These are phyloP conservation scores for Thymallus thymallus DNA, from an alignment of 2,113 vertebrate species.

Conservation along the genomic window DNA sequence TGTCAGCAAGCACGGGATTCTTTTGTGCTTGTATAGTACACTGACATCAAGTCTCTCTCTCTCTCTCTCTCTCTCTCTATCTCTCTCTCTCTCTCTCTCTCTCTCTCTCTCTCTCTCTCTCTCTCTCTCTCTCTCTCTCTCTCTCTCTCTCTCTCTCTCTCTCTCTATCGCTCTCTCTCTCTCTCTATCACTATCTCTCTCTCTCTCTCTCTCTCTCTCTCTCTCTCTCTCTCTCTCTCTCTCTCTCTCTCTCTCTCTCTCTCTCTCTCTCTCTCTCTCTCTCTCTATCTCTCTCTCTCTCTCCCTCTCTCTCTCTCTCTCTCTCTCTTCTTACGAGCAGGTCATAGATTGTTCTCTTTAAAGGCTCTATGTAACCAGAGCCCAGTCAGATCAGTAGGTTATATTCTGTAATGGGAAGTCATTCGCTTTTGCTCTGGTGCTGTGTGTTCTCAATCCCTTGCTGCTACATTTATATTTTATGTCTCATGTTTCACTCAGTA, in stretches of 20 bases:
- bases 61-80: not conserved
- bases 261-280: too few relatives aligned
- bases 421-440: slow-evolving; percentile 67
- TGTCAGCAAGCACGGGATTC: slow-evolving; percentile 59
- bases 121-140: not conserved
- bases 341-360: not conserved
- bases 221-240: too few relatives aligned
- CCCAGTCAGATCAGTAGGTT: slow-evolving; percentile 54
- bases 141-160: too few relatives aligned
- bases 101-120: slow-evolving; percentile 1
- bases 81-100: not conserved
- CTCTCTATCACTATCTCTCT: too few relatives aligned
- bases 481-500: slow-evolving; percentile 75
- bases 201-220: too few relatives aligned
- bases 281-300: too few relatives aligned
- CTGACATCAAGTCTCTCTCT: slow-evolving; percentile 49
- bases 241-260: too few relatives aligned
- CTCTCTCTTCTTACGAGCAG: too few relatives aligned
- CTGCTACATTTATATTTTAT: slow-evolving; percentile 75
- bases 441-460: slow-evolving; percentile 68
- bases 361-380: not conserved
- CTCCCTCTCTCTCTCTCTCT: too few relatives aligned
- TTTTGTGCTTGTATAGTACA: slow-evolving; percentile 62
- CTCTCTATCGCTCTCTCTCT: too few relatives aligned
- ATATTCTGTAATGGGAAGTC: slow-evolving; percentile 65